These are phyloP conservation scores for Acanthacorydalis orientalis DNA, from an alignment of 2,888 invertebrate species.

Conservation along the genomic window DNA sequence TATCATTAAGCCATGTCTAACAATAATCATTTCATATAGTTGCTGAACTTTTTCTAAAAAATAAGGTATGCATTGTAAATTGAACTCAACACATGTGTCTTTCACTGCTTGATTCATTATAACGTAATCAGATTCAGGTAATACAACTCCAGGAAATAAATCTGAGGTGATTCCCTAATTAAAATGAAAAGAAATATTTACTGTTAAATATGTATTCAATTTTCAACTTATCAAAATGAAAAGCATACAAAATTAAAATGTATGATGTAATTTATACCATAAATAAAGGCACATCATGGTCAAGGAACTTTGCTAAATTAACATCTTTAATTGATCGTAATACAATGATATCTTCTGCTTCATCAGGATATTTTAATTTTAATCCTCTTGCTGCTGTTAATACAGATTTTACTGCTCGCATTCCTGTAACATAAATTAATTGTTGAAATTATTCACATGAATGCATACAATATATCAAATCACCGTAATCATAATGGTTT, in stretches of 20 bases:
- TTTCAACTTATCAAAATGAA: slow-evolving; percentile 3
- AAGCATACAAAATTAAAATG: slow-evolving; percentile 1
- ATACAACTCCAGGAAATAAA: slow-evolving; percentile 71
- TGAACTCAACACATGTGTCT: slow-evolving; percentile 49
- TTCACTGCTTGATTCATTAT: slow-evolving; percentile 44
- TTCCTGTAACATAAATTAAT: slow-evolving; percentile 31
- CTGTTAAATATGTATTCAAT: not conserved
- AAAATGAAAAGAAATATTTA: slow-evolving; percentile 11
- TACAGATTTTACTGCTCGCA: slow-evolving; percentile 91
- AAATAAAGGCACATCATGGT: slow-evolving; percentile 76
- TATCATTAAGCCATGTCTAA: slow-evolving; percentile 87
- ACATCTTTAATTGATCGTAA: slow-evolving; percentile 86
- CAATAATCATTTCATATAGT: slow-evolving; percentile 89
- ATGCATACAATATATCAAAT: not conserved
- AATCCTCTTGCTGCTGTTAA: slow-evolving; percentile 80
- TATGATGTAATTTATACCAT: slow-evolving; percentile 30
- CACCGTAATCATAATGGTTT: slow-evolving; percentile 91
- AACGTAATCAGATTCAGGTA: slow-evolving; percentile 67
- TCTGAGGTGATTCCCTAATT: slow-evolving; percentile 80
- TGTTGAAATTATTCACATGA: not conserved
- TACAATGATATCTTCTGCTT: slow-evolving; percentile 73
- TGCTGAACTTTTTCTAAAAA: slow-evolving; percentile 82
- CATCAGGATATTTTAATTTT: slow-evolving; percentile 75
- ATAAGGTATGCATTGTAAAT: slow-evolving; percentile 69
- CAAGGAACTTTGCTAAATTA: slow-evolving; percentile 83